Percentiles rank a stretch among this genome's conserved stretches.
Conservation (phyloP, 2,113 vertebrate genomes). For the Thamnaconus septentrionalis region DNA sequence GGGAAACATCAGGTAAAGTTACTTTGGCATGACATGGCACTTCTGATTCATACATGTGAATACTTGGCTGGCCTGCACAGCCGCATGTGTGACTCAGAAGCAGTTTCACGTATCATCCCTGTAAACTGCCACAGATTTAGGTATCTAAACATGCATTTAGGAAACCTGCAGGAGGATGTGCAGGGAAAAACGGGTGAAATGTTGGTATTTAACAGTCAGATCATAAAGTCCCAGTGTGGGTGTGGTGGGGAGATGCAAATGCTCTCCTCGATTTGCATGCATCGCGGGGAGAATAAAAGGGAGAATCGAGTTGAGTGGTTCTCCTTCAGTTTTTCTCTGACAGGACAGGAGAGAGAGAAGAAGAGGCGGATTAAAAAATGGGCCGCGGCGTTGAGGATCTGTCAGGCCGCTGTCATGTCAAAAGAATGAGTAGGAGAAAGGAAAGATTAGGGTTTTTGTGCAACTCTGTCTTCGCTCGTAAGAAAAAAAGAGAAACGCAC, state of each 20-base stretch:
- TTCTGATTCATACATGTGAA: too few species aligned
- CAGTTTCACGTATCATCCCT: too few species aligned
- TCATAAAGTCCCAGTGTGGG: conserved; percentile 4
- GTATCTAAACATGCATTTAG: too few species aligned
- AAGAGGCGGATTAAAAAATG: conserved; percentile 58
- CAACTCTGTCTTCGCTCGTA: conserved; percentile 31
- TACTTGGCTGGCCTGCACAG: too few species aligned
- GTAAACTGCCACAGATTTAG: too few species aligned
- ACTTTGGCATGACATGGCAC: too few species aligned
- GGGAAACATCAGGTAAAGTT: too few species aligned
- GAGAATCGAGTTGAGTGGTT: conserved; percentile 47
- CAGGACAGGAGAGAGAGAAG: conserved; percentile 48
- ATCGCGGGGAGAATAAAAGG: conserved; percentile 30
- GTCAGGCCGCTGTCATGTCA: conserved; percentile 59
- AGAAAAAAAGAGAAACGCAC: conserved; percentile 15
- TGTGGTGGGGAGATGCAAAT: conserved; percentile 41
- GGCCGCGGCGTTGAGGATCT: conserved; percentile 52
- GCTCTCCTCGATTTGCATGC: conserved; percentile 45
- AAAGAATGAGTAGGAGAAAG: conserved; percentile 51
- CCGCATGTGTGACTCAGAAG: too few species aligned
- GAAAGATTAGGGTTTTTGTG: conserved; percentile 59
- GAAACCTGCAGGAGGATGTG: too few species aligned
- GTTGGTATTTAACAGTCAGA: not conserved
- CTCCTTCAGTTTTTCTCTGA: conserved; percentile 48
- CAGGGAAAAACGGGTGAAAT: not conserved